Percentiles rank a stretch among this genome's conserved stretches.
Evolutionary conservation across 2,888 invertebrate species (phyloP).

Genomic region (Willowsia nigromaculata): DNA sequence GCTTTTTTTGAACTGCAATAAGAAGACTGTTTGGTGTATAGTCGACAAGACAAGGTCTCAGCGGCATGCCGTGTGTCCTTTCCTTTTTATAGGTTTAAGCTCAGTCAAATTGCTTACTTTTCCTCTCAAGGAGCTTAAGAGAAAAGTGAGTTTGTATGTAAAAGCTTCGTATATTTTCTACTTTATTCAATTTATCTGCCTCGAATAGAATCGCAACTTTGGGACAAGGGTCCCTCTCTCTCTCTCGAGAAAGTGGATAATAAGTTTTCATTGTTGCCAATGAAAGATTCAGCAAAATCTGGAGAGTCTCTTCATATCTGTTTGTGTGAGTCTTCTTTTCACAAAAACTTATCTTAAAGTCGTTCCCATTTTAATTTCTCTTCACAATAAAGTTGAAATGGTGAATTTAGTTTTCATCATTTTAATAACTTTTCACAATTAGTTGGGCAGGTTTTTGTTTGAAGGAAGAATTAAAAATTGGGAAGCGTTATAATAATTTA

Average conservation of each 20-base stretch:
- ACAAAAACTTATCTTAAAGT: too few relatives aligned
- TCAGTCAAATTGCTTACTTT: slow-evolving; percentile 3
- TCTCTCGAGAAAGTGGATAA: slow-evolving; percentile 5
- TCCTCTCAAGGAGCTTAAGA: background rate
- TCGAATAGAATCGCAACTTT: background rate
- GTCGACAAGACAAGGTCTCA: background rate
- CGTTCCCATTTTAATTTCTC: too few relatives aligned
- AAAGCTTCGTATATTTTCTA: slow-evolving; percentile 14
- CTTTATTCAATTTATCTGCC: slow-evolving; percentile 29
- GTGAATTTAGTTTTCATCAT: too few relatives aligned
- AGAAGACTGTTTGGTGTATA: too few relatives aligned
- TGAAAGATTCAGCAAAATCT: slow-evolving; percentile 12
- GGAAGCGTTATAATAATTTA: too few relatives aligned
- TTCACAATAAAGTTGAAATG: too few relatives aligned
- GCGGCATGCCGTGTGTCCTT: background rate
- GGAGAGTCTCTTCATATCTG: background rate
- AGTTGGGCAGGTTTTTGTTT: too few relatives aligned
- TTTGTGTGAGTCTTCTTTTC: too few relatives aligned
- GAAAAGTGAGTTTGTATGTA: slow-evolving; percentile 31
- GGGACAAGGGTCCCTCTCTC: slow-evolving; percentile 24
- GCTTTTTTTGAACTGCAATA: background rate
- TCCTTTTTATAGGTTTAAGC: background rate
- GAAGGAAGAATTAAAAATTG: too few relatives aligned
- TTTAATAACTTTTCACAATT: too few relatives aligned
- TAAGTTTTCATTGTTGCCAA: slow-evolving; percentile 36